Conservation (phyloP, 1,140 invertebrate species). For the Drosophila subobscura region DNA sequence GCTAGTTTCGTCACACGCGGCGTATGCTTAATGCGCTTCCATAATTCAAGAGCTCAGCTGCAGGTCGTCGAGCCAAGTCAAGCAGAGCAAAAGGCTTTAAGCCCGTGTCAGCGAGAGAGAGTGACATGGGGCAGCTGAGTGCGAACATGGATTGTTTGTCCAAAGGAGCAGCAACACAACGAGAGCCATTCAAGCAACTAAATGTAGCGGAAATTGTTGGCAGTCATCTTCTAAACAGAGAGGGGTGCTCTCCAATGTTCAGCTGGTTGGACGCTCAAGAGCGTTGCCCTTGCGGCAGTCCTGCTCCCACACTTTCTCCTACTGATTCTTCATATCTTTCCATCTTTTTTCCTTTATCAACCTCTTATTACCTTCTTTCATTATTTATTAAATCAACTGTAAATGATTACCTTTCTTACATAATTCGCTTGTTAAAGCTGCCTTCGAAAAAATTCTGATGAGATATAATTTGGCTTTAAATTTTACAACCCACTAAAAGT, state of each 20-base stretch:
- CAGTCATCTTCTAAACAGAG: slow-evolving; percentile 2
- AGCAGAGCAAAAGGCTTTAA: slow-evolving; percentile 33
- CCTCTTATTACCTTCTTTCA: background rate
- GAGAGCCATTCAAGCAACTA: slow-evolving; percentile 13
- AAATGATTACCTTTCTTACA: background rate
- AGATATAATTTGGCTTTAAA: slow-evolving; percentile 34
- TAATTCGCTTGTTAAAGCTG: background rate
- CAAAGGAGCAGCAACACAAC: background rate
- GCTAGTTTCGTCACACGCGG: slow-evolving; percentile 32
- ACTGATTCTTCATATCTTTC: no score
- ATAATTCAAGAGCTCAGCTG: slow-evolving; percentile 23
- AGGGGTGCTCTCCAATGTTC: background rate
- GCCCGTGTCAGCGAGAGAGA: background rate
- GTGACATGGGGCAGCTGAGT: no score
- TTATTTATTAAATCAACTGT: slow-evolving; percentile 3
- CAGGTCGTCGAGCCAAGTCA: slow-evolving; percentile 16
- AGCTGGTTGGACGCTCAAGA: slow-evolving; percentile 1
- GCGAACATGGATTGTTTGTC: slow-evolving; percentile 6
- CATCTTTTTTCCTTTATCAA: background rate
- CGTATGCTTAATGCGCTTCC: slow-evolving; percentile 46
- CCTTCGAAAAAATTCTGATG: background rate
- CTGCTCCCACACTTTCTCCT: no score
- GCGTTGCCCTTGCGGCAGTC: background rate
- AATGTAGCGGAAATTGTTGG: slow-evolving; percentile 25
- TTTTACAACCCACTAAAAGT: slow-evolving; percentile 51